Evolutionary conservation across 1,140 invertebrate species (phyloP), one percentile per base, ranked within the genome.

Genomic region (Hetaerina americana): DNA sequence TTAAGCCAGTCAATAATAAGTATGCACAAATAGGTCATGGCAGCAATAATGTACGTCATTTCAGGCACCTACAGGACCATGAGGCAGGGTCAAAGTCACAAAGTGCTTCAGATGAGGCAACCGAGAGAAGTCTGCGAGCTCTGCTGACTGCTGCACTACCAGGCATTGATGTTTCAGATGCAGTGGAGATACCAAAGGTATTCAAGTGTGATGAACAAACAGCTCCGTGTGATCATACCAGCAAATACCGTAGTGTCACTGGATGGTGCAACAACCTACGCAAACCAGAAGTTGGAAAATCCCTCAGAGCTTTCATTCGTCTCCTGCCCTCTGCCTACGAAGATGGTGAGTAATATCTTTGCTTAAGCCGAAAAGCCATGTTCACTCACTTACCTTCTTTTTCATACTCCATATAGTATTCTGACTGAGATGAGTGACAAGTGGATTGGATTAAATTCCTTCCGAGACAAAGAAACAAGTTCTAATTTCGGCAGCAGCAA

Each of bases 201-300:
- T 82, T 82, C 75, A 77, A 79, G 71, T 84, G 82, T 72, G 82
- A 84, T 68, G 83, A 85, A 72, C 80, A 82, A 72, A 80, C 80
- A 15, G 75, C 85, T 10, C 86, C 86, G 15, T 87, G 86, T 75
- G 87, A 87, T 75, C 85, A 87, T 73, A 87, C 86, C 0, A 77
- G 80, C 25, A 80, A 79, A 74, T 87, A 84, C 76, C 77, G 87
- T 5, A 84, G 82, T 0, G 78, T 80, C 18, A 85, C 84, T 26
- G 86, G 86, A n/a, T 87, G 86, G 85, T 87, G 86, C 73, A 87
- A 87, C 74, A 88, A 87, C 74, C 77, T 87, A 6, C 77, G 80
- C 69, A 78, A 82, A 76, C 86, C 86, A 0, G 78, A 82, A 66
- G 79, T 76, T 69, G 86, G 87, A 25, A 84, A 84, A 73, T 80